Conservation (phyloP, 2,888 invertebrate genomes). For the Drosophila nigricruria region DNA sequence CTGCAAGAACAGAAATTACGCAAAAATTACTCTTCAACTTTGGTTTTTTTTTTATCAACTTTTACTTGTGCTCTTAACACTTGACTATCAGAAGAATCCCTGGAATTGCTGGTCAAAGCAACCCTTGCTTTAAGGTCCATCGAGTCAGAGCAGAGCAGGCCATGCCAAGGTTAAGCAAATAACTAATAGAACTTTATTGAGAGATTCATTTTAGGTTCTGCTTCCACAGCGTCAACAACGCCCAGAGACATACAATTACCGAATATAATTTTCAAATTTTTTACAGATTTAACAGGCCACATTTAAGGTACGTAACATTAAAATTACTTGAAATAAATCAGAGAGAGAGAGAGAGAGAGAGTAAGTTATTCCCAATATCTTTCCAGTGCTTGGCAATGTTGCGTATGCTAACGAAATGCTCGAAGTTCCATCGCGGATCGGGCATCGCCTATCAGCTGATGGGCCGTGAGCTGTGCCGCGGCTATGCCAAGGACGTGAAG, state of each 20-base stretch:
- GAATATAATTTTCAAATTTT: slow-evolving; percentile 16
- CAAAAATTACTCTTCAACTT: background rate
- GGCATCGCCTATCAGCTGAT: slow-evolving; percentile 79
- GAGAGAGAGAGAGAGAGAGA: background rate
- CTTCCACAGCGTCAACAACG: slow-evolving; percentile 41
- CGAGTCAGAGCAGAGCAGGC: slow-evolving; percentile 14
- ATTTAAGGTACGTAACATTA: background rate
- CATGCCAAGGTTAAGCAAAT: background rate
- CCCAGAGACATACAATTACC: slow-evolving; percentile 21
- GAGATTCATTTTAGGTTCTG: slow-evolving; percentile 31
- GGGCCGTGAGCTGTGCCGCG: slow-evolving; percentile 84
- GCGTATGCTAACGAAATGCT: slow-evolving; percentile 43
- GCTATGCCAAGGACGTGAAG: slow-evolving; percentile 97
- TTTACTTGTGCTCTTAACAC: background rate
- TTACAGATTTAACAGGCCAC: background rate
- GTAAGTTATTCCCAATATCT: background rate
- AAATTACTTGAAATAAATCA: too few species aligned
- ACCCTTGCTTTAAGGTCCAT: background rate
- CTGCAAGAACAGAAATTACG: background rate
- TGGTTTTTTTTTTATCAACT: background rate
- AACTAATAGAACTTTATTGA: background rate
- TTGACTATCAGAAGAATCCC: background rate
- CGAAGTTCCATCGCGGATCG: slow-evolving; percentile 84
- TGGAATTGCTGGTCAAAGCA: background rate
- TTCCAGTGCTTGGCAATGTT: slow-evolving; percentile 36